Base-by-base conservation (phyloP, 2,113 vertebrate genomes). In the Hiodon tergisus region DNA sequence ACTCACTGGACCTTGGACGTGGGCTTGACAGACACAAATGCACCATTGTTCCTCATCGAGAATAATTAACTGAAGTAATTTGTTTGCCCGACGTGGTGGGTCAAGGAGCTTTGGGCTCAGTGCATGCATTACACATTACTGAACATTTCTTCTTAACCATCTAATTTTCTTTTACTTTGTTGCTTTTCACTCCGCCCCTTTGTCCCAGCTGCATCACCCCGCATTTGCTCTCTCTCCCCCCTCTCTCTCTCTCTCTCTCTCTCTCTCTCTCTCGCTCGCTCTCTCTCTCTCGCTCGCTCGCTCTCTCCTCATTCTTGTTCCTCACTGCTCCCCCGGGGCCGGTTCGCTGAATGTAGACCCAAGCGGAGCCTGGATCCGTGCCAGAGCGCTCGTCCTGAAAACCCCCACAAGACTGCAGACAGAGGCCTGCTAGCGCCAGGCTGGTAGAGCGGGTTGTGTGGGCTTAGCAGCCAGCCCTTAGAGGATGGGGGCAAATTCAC, bases 291-390 rank as follows among this genome's bases (percentile, higher is more conserved):
- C 75, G 76, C 6, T 77, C 84, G 8, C 31, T 31, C 54, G 69
- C 59, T 57, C 73, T 79, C 57, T 83, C 86, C 73, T 58, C 65
- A 69, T 58, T 77, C 72, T 61, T 67, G 68, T 48, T 74, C 67
- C 72, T 17, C 55, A 51, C 51, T 16, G 55, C 13, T 70, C 69
- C 76, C 73, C 16, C 31, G 79, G 79, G 85, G 79, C 81, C 81
- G 81, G 69, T 78, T 80, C 0, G 9, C 80, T 85, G 85, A 85
- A 85, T 79, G 71, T 47, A 67, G 78, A 83, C 86, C 85, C 81
- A 72, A 85, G 71, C 77, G 73, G 59, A 0, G 83, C 78, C 80
- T 87, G 86, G 87, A 84, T 72, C 57, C 69, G 78, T 71, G 85
- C 87, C 87, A 87, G 80, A 80, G 67, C 10, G 31, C 47, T 58